Conservation (phyloP, 2,797 vertebrate species). For the Acanthiza pusilla region DNA sequence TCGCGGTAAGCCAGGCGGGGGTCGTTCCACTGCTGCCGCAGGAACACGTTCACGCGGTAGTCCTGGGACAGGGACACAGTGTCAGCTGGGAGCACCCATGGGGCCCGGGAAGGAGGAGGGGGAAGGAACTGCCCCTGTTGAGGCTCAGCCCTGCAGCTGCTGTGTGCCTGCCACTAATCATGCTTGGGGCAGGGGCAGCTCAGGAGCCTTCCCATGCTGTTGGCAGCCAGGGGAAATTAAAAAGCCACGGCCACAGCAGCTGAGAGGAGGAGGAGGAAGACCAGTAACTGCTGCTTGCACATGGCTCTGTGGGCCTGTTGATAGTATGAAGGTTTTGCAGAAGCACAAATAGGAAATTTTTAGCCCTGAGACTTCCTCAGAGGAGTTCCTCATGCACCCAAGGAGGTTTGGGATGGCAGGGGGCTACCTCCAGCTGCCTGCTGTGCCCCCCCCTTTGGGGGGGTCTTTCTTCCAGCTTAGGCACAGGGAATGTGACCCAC, state of each 20-base stretch:
- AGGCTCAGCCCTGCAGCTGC: background rate
- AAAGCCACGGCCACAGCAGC: background rate
- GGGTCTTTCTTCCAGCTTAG: background rate
- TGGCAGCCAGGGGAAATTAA: background rate
- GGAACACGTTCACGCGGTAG: slow-evolving; percentile 91
- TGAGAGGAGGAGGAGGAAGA: background rate
- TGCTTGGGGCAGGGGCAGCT: background rate
- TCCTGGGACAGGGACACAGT: slow-evolving; percentile 70
- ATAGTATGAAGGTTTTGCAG: background rate
- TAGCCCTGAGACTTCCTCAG: background rate
- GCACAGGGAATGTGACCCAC: background rate
- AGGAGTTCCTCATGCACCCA: background rate
- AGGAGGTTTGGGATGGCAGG: background rate
- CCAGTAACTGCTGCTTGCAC: background rate
- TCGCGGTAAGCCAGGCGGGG: slow-evolving; percentile 88
- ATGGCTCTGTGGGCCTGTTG: background rate
- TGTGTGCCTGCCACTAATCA: background rate
- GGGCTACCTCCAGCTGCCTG: background rate
- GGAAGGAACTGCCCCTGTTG: background rate
- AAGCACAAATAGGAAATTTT: background rate
- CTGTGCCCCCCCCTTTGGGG: fast-evolving
- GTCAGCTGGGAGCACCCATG: fast-evolving
- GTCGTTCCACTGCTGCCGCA: slow-evolving; percentile 93
- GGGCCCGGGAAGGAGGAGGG: background rate
- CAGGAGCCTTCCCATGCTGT: background rate